These are phyloP conservation scores for Lissonota sp. DNA, from an alignment of 2,888 invertebrate species.

Conservation along the genomic window DNA sequence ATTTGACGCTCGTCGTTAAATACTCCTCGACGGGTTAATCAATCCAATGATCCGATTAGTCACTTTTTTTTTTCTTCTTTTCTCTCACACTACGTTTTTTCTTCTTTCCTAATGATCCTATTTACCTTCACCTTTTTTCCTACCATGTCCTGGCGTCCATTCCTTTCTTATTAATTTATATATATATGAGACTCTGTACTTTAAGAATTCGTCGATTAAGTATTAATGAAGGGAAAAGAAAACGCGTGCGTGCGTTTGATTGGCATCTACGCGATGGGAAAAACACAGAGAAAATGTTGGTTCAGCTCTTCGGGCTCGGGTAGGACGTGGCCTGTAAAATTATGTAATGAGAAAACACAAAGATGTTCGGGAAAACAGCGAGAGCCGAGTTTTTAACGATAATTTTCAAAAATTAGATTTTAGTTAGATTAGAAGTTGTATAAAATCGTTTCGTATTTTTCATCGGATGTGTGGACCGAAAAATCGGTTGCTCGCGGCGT, in stretches of 20 bases:
- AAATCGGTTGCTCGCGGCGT: slow-evolving; percentile 5
- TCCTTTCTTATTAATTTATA: slow-evolving; percentile 63
- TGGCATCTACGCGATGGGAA: slow-evolving; percentile 51
- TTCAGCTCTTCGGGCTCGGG: slow-evolving; percentile 5
- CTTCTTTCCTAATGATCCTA: slow-evolving; percentile 8
- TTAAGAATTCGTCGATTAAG: slow-evolving; percentile 60
- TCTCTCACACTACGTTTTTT: slow-evolving; percentile 6
- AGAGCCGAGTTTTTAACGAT: background rate
- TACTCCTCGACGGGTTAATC: background rate
- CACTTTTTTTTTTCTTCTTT: slow-evolving; percentile 22
- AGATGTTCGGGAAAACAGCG: background rate
- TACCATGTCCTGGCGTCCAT: slow-evolving; percentile 47
- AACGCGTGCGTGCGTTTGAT: slow-evolving; percentile 47
- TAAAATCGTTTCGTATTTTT: background rate
- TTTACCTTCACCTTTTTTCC: background rate
- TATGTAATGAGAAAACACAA: background rate
- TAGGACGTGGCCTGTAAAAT: slow-evolving; percentile 34
- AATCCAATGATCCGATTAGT: background rate
- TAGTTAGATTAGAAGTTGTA: background rate
- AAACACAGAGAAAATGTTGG: background rate
- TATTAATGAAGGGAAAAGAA: slow-evolving; percentile 39
- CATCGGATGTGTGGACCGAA: background rate
- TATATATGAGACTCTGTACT: slow-evolving; percentile 58
- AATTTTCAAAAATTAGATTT: background rate
- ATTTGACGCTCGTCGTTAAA: background rate